Percentiles rank a stretch among this genome's conserved stretches.
Conservation (phyloP, 2,113 vertebrate species). For the Hippopotamus amphibius region DNA sequence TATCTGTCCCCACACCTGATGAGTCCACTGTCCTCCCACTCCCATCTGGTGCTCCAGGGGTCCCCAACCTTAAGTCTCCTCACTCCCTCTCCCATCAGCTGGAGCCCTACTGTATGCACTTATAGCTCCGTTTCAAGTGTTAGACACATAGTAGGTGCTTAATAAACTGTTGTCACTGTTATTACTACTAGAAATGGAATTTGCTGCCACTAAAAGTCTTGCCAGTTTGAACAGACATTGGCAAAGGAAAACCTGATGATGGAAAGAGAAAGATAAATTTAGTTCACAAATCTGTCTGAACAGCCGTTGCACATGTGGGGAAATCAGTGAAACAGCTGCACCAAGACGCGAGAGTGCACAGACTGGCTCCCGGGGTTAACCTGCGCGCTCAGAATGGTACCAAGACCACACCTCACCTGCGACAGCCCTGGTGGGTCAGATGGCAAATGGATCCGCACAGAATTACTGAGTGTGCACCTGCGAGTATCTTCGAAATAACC, state of each 20-base stretch:
- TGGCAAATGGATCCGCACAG: not conserved
- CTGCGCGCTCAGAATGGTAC: fast-evolving
- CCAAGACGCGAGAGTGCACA: no score
- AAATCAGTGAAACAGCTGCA: not conserved
- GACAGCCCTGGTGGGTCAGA: not conserved
- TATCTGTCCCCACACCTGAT: no score
- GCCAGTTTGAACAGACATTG: not conserved
- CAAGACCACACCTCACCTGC: not conserved
- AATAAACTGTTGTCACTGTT: not conserved
- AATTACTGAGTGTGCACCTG: not conserved
- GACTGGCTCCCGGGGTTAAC: not conserved
- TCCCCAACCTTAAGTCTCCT: not conserved
- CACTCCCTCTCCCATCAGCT: not conserved
- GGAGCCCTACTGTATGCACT: not conserved
- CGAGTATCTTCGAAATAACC: not conserved
- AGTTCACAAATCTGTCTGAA: not conserved
- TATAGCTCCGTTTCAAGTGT: not conserved
- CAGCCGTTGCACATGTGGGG: not conserved
- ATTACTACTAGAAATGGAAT: not conserved
- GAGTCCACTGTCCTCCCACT: not conserved
- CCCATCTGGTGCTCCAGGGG: not conserved
- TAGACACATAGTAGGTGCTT: not conserved
- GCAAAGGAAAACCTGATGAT: not conserved
- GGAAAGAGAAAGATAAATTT: not conserved
- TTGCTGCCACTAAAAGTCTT: not conserved